Base-by-base conservation (phyloP, 2,888 invertebrate genomes). In the Phyto melanocephala region DNA sequence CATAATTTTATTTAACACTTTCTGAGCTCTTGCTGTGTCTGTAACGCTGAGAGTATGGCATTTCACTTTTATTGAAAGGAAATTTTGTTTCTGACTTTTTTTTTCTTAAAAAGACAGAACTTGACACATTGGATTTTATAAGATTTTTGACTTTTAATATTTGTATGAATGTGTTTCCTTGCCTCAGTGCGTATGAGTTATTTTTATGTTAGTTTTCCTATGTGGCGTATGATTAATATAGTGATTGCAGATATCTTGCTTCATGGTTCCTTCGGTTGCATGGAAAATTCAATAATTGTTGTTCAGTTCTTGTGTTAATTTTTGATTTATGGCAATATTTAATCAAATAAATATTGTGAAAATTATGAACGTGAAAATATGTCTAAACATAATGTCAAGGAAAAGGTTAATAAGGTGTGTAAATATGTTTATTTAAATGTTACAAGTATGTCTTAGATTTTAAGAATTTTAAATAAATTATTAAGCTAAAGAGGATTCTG, bases 191-290 rank as follows among this genome's bases (percentile, higher is more conserved):
- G 58, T 76, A 58, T 76, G 67, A 67, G 40, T 40, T 2, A 67
- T 67, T n/a, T 10, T 5, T 47, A 17, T 65, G 37, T 15, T 20
- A 20, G 42, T 47, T 60, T 52, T 50, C 28, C 67, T 40, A 28
- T 60, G 52, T 40, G 50, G 60, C 68, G 62, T 77, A 77, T 77
- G 70, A 70, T 62, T 22, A 54, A 62, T 77, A 5, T 70, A 24
- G 11, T 50, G 20, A n/a, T 10, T 15, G 13, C 1, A 10, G 11
- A 11, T 62, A 28, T 11, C 10, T 1, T 13, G 28, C 15, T 40
- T 15, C 58, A 50, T 42, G 20, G 20, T 42, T 67, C 52, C n/a
- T 50, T 68, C 68, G 65, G 50, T 28, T 54, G n/a, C 33, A 52
- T 42, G 22, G 24, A 20, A 7, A 11, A 50, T 47, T 15, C 11